Percentiles rank a stretch among this genome's conserved stretches.
phyloP scores from a whole-genome alignment of 2,888 invertebrate genomes.

The Lysandra bellargus region DNA sequence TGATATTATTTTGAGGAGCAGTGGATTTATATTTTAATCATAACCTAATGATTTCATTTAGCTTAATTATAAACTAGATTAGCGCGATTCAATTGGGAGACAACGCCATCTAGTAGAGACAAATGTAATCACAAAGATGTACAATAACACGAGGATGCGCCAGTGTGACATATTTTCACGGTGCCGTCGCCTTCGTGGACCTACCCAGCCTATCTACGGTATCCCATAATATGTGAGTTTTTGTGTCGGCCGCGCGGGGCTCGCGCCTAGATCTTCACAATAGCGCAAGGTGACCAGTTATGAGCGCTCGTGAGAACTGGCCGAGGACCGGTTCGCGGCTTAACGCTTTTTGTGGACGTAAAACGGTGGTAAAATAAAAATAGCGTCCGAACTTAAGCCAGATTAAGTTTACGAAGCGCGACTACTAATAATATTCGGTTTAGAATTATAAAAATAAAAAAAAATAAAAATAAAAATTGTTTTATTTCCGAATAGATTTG shows the following conservation, averaged over 20 bases:
- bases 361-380: slow-evolving; percentile 42
- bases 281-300: slow-evolving; percentile 76
- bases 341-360: slow-evolving; percentile 62
- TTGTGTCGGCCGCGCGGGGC: slow-evolving; percentile 55
- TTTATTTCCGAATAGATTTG: too few relatives aligned
- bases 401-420: slow-evolving; percentile 42
- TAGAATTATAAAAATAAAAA: too few relatives aligned
- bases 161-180: slow-evolving; percentile 18
- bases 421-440: slow-evolving; percentile 34
- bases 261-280: slow-evolving; percentile 75
- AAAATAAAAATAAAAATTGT: too few relatives aligned
- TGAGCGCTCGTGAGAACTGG: slow-evolving; percentile 68
- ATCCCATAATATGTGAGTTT: slow-evolving; percentile 72
- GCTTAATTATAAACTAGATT: neutral
- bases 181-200: slow-evolving; percentile 58
- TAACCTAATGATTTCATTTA: neutral
- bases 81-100: neutral
- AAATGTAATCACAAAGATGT: neutral
- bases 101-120: neutral
- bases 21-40: neutral
- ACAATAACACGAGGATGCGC: neutral
- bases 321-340: slow-evolving; percentile 66
- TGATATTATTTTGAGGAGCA: neutral
- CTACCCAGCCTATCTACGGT: slow-evolving; percentile 58
- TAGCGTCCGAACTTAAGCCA: slow-evolving; percentile 41